Evolutionary conservation across 2,888 invertebrate species (phyloP).

Genomic region (Tanytarsus gracilentus): DNA sequence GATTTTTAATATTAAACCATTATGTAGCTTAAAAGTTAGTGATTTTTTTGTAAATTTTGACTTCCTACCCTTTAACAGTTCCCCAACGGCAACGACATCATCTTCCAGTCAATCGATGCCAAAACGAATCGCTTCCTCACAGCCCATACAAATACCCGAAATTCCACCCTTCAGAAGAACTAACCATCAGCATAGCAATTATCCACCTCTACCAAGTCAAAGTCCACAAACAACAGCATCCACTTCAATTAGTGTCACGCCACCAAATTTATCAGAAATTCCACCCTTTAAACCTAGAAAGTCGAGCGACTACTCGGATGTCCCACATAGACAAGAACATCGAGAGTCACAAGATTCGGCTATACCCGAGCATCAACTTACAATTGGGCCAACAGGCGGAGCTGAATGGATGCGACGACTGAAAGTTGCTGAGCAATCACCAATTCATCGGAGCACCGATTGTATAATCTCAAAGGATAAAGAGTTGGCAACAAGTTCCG

Average conservation of each 20-base stretch:
- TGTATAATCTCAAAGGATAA: constrained; percentile 61
- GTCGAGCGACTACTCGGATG: constrained; percentile 35
- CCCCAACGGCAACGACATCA: constrained; percentile 23
- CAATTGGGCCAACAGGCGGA: constrained; percentile 53
- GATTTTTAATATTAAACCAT: not conserved
- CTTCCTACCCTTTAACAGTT: not conserved
- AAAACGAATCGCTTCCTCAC: constrained; percentile 34
- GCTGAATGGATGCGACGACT: constrained; percentile 59
- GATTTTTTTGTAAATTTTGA: not conserved
- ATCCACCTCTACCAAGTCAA: constrained; percentile 31
- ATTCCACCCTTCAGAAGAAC: constrained; percentile 44
- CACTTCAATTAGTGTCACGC: constrained; percentile 31
- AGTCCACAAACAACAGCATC: constrained; percentile 29
- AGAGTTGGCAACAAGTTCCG: constrained; percentile 41
- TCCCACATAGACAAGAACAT: not conserved
- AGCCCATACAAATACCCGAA: constrained; percentile 43
- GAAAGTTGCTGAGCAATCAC: constrained; percentile 49
- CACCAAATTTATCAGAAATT: constrained; percentile 45
- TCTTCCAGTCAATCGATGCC: constrained; percentile 30
- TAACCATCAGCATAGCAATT: constrained; percentile 34
- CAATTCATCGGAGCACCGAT: constrained; percentile 67
- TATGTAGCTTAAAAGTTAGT: not conserved
- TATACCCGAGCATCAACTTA: constrained; percentile 46
- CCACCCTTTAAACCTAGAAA: constrained; percentile 50
- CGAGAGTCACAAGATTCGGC: constrained; percentile 33